Base-by-base conservation (phyloP, 2,888 invertebrate genomes). In the Andricus curvator region DNA sequence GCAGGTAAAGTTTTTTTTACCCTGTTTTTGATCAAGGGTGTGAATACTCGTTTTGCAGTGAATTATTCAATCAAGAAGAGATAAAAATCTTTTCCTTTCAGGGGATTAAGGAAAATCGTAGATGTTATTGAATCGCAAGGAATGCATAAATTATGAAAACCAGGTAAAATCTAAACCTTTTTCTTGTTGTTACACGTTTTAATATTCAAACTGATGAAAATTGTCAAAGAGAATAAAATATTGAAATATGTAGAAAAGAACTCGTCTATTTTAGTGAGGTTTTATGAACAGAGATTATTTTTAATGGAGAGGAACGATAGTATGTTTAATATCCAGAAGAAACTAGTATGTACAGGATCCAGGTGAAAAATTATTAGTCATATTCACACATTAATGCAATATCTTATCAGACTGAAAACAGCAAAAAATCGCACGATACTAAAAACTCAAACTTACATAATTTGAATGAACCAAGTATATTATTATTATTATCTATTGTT, bases 11-110 rank as follows among this genome's bases (percentile, higher is more conserved):
- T 25, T 8, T 37, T 37, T 37, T 37, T 37, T 9, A 9, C 8
- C 8, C 37, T 41, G 13, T 13, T 13, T 13, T 13, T 13, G 11
- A 41, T 13, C 11, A 13, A 41, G 15, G 4, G 11, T 60, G 2
- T 11, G 60, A 22, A 13, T 4, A 41, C 11, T 41, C 13, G 11
- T 13, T 11, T 41, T 41, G 41, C 2, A 41, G 13, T 41, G 13
- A 41, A 22, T 68, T 44, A 44, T 25, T 68, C 44, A 25, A 44
- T 68, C 44, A 68, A 22, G 41, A 44, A 44, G 17, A 11, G 44
- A 44, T 68, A 68, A 15, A 22, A 68, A 37, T 44, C 44, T 68
- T 68, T 15, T 44, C 41, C 44, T 68, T 68, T 22, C 41, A 44
- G 68, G 20, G 25, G 22, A 67, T 41, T 67, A 41, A 67, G n/a